phyloP scores from a whole-genome alignment of 2,888 invertebrate species.

The Tachina fera region DNA sequence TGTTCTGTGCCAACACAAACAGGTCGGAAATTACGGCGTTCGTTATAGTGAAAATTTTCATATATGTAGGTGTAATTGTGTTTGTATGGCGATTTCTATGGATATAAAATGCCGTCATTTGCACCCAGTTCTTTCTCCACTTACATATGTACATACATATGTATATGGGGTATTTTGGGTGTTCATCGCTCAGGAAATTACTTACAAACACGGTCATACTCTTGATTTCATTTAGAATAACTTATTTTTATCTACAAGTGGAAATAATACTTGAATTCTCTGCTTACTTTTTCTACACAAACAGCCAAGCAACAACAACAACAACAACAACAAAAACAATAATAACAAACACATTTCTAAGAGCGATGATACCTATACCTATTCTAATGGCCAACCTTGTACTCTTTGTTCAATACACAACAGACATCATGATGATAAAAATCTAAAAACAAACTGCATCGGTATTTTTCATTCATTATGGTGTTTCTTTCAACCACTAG shows the following conservation, averaged over 20 bases:
- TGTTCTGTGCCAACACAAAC: too few species aligned
- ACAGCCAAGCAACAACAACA: background rate
- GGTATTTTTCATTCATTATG: conserved; percentile 76
- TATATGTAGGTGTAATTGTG: too few species aligned
- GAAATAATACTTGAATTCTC: conserved; percentile 61
- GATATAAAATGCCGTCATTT: too few species aligned
- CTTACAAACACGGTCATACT: background rate
- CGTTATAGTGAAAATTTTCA: too few species aligned
- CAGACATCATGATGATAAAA: conserved; percentile 19
- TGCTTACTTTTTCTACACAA: conserved; percentile 35
- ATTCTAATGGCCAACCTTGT: conserved; percentile 58
- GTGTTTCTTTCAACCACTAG: conserved; percentile 7
- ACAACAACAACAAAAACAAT: background rate
- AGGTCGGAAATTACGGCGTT: too few species aligned
- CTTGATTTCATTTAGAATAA: conserved; percentile 15
- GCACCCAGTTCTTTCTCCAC: background rate
- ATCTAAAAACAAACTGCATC: conserved; percentile 76
- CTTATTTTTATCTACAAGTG: conserved; percentile 46
- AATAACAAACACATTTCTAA: conserved; percentile 33
- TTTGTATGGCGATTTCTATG: too few species aligned
- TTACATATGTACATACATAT: too few species aligned
- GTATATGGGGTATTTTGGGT: conserved; percentile 33
- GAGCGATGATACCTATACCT: conserved; percentile 47
- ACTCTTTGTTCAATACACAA: conserved; percentile 50
- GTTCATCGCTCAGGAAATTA: background rate